phyloP scores from a whole-genome alignment of 2,113 vertebrate genomes.

The Scortum barcoo region DNA sequence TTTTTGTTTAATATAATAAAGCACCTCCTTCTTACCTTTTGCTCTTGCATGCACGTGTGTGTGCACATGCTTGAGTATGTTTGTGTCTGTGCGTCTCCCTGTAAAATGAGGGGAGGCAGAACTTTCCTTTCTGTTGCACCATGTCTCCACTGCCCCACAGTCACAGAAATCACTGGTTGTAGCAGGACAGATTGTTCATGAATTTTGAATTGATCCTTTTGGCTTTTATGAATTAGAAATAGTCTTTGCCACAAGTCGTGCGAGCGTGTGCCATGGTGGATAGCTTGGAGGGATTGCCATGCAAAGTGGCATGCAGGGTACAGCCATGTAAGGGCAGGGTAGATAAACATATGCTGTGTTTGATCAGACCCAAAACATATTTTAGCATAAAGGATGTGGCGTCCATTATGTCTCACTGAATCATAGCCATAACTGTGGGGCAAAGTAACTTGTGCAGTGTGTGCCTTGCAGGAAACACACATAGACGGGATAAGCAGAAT shows the following conservation, averaged over 20 bases:
- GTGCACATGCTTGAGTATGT: neutral
- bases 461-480: conserved; percentile 35
- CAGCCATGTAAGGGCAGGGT: conserved; percentile 78
- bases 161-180: conserved; percentile 82
- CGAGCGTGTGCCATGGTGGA: conserved; percentile 61
- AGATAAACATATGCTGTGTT: conserved; percentile 83
- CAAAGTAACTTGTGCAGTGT: neutral
- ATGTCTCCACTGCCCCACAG: conserved; percentile 81
- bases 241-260: conserved; percentile 77
- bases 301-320: conserved; percentile 72
- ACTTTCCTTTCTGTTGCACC: conserved; percentile 75
- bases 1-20: neutral
- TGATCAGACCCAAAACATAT: conserved; percentile 74
- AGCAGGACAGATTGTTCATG: conserved; percentile 88
- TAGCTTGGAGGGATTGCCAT: conserved; percentile 78
- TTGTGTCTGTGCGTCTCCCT: conserved; percentile 40
- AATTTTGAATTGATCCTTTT: conserved; percentile 87
- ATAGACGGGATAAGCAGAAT: conserved; percentile 38
- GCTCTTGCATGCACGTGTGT: neutral
- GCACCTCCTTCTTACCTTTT: neutral
- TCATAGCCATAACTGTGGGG: conserved; percentile 23
- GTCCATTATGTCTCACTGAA: conserved; percentile 53
- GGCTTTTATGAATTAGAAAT: conserved; percentile 89
- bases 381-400: conserved; percentile 71
- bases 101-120: conserved; percentile 70